Base-by-base conservation (phyloP, 2,797 vertebrate genomes). In the Myripristis murdjan region DNA sequence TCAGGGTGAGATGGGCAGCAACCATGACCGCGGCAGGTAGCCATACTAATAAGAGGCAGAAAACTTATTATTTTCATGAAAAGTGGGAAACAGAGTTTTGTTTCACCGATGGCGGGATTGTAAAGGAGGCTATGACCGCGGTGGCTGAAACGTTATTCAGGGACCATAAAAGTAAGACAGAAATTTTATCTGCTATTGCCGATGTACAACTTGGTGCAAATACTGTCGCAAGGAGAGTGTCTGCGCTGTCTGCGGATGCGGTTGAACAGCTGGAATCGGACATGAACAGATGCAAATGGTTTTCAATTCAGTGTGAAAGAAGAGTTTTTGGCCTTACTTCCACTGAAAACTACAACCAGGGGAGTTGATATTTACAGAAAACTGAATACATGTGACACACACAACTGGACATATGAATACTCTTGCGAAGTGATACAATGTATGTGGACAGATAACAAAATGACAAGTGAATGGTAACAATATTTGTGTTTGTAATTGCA, bases 161-260 rank as follows among this genome's bases (percentile, higher is more conserved):
- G 39, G 64, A 70, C n/a, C 39, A 64, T 14, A 63, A 77, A 63
- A 59, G 22, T 24, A 58, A 53, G 64, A 58, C 37, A 57, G 60
- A 70, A 58, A 68, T 73, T 10, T 39, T 57, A 64, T 59, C 76
- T 69, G 55, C 70, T 64, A 60, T 70, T 18, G 31, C 60, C 2
- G 24, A 70, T 62, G 58, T 77, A 41, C 73, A 87, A 5, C 56
- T 78, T 6, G 24, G 49, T 58, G 51, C 55, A 1, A 41, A 63
- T 10, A 61, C 48, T 15, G 24, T 68, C 8, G 37, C 49, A 48
- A 64, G 44, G 52, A 63, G 39, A 53, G 56, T 63, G 2, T 54
- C 43, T 54, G 64, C 2, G 0, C 16, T 70, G n/a, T 46, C 14
- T 39, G 41, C 4, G 0, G n/a, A 54, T 39, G 24, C 49, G 1